Evolutionary conservation across 2,888 invertebrate species (phyloP), one percentile per base, ranked within the genome.

Genomic region (Serripes groenlandicus): DNA sequence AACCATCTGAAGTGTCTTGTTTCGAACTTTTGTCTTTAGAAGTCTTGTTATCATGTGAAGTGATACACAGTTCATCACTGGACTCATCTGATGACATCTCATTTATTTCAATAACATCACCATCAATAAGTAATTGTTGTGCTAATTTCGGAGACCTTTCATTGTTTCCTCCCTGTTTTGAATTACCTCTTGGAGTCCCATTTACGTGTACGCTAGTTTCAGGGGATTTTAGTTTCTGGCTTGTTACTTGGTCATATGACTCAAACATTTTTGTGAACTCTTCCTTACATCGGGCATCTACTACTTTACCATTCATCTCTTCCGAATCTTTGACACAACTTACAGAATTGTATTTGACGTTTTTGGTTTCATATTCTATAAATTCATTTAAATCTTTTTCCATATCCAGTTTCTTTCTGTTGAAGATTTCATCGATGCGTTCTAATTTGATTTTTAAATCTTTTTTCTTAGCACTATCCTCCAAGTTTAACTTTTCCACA

Each of bases 101-200:
- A 66, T 66, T 66, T 26, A 66, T 66, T 42, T 66, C 66, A 28
- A 66, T 23, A 11, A 66, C n/a, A 66, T 66, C 66, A 1, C 66
- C 66, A 42, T 66, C 66, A 66, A 66, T 42, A 3, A 66, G 4
- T 9, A 66, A 15, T 21, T 23, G 37, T 42, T 4, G 3, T 62
- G 32, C 34, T 34, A 34, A 34, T 49, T 49, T 21, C 2, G 49
- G 21, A 49, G 18, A 21, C 21, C 21, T 5, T 1, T 49, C 49
- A 21, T 49, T 49, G 21, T 15, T 21, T 49, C 21, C 21, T 2
- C 21, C 49, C 15, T 21, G 1, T 21, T 15, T 21, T 5, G 49
- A 49, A 21, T 49, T 21, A 49, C 18, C 49, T 49, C 1, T 49
- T 21, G 15, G 15, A 21, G 18, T 49, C 21, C 21, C 3, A 49